Conservation (phyloP, 2,888 invertebrate genomes). For the Gastrophysa polygoni region DNA sequence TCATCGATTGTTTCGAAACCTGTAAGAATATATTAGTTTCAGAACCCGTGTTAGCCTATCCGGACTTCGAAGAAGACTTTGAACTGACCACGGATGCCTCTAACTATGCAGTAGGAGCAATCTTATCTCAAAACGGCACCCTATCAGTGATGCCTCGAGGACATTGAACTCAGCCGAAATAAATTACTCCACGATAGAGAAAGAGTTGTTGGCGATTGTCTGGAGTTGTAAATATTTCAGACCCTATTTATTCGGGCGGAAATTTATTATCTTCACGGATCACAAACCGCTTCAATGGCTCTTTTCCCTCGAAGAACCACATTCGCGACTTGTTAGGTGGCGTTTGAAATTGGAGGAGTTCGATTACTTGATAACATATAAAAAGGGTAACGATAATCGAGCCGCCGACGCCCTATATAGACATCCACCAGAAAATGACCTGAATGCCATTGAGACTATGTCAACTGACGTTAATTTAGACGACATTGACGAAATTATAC, state of each 20-base stretch:
- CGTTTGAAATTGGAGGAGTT: constrained; percentile 26
- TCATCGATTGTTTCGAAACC: constrained; percentile 9
- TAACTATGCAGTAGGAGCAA: constrained; percentile 12
- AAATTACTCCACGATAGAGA: constrained; percentile 5
- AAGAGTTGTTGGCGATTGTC: background rate
- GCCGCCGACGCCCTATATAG: background rate
- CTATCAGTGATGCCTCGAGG: constrained; percentile 15
- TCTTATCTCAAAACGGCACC: constrained; percentile 17
- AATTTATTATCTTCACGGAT: background rate
- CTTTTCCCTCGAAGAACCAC: constrained; percentile 30
- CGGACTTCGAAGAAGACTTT: constrained; percentile 15
- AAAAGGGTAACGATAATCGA: constrained; percentile 22
- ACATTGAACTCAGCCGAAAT: constrained; percentile 10
- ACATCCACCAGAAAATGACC: background rate
- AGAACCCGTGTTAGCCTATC: constrained; percentile 8
- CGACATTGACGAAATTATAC: too few species aligned
- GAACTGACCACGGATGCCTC: constrained; percentile 17
- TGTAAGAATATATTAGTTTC: constrained; percentile 9
- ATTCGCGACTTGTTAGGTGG: constrained; percentile 28
- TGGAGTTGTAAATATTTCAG: background rate
- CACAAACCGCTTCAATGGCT: background rate
- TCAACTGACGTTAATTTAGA: background rate
- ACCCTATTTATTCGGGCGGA: background rate
- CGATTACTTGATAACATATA: constrained; percentile 24
- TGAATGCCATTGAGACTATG: background rate